Percentiles rank a stretch among this genome's conserved stretches.
Evolutionary conservation across 1,140 invertebrate species (phyloP).

Genomic region (Subanguina moxae): DNA sequence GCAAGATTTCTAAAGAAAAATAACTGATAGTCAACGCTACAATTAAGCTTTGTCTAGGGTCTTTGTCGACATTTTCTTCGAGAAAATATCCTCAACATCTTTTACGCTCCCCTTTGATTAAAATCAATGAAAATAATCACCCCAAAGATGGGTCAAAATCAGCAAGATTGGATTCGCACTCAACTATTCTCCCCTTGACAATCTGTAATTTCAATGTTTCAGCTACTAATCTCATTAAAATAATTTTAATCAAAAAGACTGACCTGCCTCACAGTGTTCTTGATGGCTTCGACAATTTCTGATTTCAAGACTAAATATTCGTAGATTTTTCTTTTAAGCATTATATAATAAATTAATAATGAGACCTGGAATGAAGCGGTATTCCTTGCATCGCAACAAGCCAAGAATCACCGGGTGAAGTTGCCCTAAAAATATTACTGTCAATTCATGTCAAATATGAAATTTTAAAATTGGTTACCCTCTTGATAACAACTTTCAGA

Average conservation of each 20-base stretch:
- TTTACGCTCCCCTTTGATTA: too few species aligned
- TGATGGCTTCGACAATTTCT: conserved; percentile 54
- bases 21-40: too few species aligned
- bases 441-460: too few species aligned
- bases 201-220: conserved; percentile 27
- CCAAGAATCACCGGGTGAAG: conserved; percentile 58
- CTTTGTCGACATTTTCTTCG: too few species aligned
- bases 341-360: too few species aligned
- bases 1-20: conserved; percentile 66
- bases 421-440: conserved; percentile 29
- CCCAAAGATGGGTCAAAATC: conserved; percentile 49
- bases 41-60: too few species aligned
- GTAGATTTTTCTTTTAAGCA: too few species aligned
- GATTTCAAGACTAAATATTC: conserved; percentile 30
- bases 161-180: conserved; percentile 39
- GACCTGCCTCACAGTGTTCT: conserved; percentile 53
- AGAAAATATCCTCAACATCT: too few species aligned
- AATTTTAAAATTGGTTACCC: conserved; percentile 13
- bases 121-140: conserved; percentile 3
- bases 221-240: not conserved
- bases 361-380: conserved; percentile 45
- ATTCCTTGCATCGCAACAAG: conserved; percentile 58
- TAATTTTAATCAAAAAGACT: not conserved
- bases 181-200: conserved; percentile 46
- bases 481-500: conserved; percentile 58